Evolutionary conservation across 2,113 vertebrate species (phyloP), one percentile per base, ranked within the genome.

Genomic region (Cheilinus undulatus): DNA sequence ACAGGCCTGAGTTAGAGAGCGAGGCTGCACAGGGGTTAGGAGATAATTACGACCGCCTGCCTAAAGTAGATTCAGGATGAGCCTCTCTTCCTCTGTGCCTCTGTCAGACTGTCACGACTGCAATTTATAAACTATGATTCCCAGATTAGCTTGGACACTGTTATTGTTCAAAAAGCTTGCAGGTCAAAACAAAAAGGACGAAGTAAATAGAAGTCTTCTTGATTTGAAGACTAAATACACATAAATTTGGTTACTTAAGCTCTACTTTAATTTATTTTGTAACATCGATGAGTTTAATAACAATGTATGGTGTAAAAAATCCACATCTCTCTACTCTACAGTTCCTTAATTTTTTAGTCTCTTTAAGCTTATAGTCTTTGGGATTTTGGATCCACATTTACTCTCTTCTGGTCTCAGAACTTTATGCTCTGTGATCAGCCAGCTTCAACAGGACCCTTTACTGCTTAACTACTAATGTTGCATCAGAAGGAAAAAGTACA

Each of bases 61-160:
- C 49, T 27, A 6, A 27, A 7, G 13, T 77, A 69, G 78, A 75
- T 88, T 74, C 70, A 73, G 24, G 30, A 67, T 28, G 13, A 69
- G 34, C 26, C 19, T 73, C 50, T 67, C 65, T 34, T 43, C 50
- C 51, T 61, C 32, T 22, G 42, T 3, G 7, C 51, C 38, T 60
- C 78, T 68, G 53, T 2, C 49, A 27, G 59, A 48, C 23, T 20
- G 9, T 51, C 60, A 69, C 24, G 42, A 45, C 27, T n/a, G 8
- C 42, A 76, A 85, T 91, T 84, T 82, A 87, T 78, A 52, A 65
- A 57, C 78, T 58, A 3, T 66, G 73, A 85, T 89, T 59, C 78
- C 58, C 45, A 76, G 77, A 86, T 86, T 80, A 78, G 57, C 61
- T 64, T 22, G 22, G 48, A 78, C 71, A 36, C 38, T 23, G 63